phyloP scores from a whole-genome alignment of 2,888 invertebrate genomes.

The Trisateles emortualis region DNA sequence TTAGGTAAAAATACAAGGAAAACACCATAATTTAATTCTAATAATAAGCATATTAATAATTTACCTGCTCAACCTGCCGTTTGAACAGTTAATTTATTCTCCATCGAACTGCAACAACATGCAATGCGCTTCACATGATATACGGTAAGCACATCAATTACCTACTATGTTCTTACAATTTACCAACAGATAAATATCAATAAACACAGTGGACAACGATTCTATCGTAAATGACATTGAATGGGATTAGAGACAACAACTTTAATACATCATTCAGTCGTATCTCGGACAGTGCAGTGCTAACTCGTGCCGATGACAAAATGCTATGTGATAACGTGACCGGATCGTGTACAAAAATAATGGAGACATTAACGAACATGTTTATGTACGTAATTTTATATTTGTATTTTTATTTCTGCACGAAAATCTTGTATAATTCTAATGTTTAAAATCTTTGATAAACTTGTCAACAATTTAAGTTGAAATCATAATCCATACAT shows the following conservation, averaged over 20 bases:
- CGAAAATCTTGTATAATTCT: neutral
- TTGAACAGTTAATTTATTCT: neutral
- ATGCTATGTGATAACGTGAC: constrained; percentile 24
- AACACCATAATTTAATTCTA: neutral
- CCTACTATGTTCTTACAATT: neutral
- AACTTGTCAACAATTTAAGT: constrained; percentile 34
- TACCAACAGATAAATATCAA: neutral
- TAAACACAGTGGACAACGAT: constrained; percentile 4
- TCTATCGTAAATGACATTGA: constrained; percentile 22
- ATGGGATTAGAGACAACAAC: constrained; percentile 12
- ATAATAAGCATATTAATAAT: too few species aligned
- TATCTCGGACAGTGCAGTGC: constrained; percentile 10
- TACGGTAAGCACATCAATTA: neutral
- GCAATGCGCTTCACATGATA: neutral
- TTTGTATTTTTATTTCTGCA: neutral
- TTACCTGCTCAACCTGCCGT: too few species aligned
- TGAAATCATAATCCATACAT: too few species aligned
- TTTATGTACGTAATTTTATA: constrained; percentile 22
- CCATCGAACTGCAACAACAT: neutral
- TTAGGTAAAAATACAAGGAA: neutral
- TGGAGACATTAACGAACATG: constrained; percentile 14
- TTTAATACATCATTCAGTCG: constrained; percentile 9
- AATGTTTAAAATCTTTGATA: constrained; percentile 20
- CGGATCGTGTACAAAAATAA: constrained; percentile 3
- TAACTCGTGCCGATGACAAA: constrained; percentile 5